Percentiles rank a stretch among this genome's conserved stretches.
phyloP scores from a whole-genome alignment of 2,797 vertebrate species.

The Lindbergichthys nudifrons region DNA sequence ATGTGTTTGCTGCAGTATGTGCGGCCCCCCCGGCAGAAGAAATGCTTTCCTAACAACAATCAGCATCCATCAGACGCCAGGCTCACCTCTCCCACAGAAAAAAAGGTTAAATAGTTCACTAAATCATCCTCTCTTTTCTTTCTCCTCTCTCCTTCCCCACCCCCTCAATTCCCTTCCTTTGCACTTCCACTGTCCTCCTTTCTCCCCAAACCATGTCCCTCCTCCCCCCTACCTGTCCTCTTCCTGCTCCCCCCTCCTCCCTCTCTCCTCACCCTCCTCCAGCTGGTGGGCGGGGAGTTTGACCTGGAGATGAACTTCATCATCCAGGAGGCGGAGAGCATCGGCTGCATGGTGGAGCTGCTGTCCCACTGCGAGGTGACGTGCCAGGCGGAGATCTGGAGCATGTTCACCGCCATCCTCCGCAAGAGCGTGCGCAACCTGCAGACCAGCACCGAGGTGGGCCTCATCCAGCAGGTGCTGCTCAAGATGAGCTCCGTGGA shows the following conservation, averaged over 20 bases:
- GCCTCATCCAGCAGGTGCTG: conserved; percentile 95
- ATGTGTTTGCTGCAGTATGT: conserved; percentile 63
- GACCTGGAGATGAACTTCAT: conserved; percentile 99
- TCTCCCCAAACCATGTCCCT: conserved; percentile 5
- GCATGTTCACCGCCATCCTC: conserved; percentile 98
- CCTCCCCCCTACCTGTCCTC: neutral
- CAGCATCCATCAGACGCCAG: conserved; percentile 71
- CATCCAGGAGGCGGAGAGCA: conserved; percentile 97
- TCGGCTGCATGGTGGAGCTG: conserved; percentile 96
- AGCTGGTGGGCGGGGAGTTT: conserved; percentile 98
- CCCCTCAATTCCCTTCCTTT: neutral
- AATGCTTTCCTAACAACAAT: conserved; percentile 63
- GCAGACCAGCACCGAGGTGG: conserved; percentile 98
- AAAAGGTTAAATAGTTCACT: conserved; percentile 71
- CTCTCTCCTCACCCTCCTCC: conserved; percentile 26
- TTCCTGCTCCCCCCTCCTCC: neutral
- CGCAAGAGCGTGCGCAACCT: conserved; percentile 98
- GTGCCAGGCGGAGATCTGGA: conserved; percentile 98
- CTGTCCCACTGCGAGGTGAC: conserved; percentile 97
- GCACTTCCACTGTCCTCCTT: neutral
- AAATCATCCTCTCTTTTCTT: conserved; percentile 63
- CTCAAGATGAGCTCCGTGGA: conserved; percentile 95
- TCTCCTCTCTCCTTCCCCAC: conserved; percentile 25
- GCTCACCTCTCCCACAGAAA: conserved; percentile 63
- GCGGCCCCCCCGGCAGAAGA: conserved; percentile 49